Evolutionary conservation across 2,888 invertebrate species (phyloP), one percentile per base, ranked within the genome.

Genomic region (Hesperia comma): DNA sequence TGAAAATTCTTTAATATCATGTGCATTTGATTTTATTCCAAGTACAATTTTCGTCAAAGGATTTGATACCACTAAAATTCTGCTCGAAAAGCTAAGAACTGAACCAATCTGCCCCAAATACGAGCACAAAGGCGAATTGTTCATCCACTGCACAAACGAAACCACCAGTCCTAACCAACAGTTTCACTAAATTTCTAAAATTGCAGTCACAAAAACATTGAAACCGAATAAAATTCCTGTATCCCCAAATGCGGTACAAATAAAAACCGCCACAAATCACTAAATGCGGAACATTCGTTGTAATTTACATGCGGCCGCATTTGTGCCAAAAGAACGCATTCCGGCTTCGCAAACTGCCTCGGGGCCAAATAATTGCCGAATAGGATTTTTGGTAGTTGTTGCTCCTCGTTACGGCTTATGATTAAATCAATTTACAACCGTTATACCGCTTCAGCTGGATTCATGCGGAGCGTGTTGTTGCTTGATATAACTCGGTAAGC

Each of bases 281-380:
- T 75, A 75, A 77, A 79, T 76, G 62, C 71, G 66, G 74, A 74
- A 75, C 72, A 73, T 75, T 75, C 69, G 69, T 71, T 68, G 75
- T 75, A 76, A 79, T 81, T 81, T 79, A 75, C 77, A 78, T 76
- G 75, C 77, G 70, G 74, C n/a, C 37, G 53, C 69, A 68, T 76
- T 75, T 75, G 75, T 75, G 73, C 72, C 68, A 72, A 74, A 79
- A 78, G 74, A 80, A 77, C 79, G 75, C 79, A 79, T 81, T 79
- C 73, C 77, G 73, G 72, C 72, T 75, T 72, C 73, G 77, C 71
- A 76, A 80, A 79, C 75, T 78, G 75, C 68, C 77, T 79, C 79
- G 76, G 77, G 78, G 74, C 70, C 67, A 73, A 70, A 75, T 79
- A 82, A 80, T 82, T 78, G 78, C 77, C 73, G 78, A 77, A 79